Percentiles rank a stretch among this genome's conserved stretches.
These are phyloP conservation scores for Steatornis caripensis DNA, from an alignment of 2,113 vertebrate genomes.

Conservation along the genomic window DNA sequence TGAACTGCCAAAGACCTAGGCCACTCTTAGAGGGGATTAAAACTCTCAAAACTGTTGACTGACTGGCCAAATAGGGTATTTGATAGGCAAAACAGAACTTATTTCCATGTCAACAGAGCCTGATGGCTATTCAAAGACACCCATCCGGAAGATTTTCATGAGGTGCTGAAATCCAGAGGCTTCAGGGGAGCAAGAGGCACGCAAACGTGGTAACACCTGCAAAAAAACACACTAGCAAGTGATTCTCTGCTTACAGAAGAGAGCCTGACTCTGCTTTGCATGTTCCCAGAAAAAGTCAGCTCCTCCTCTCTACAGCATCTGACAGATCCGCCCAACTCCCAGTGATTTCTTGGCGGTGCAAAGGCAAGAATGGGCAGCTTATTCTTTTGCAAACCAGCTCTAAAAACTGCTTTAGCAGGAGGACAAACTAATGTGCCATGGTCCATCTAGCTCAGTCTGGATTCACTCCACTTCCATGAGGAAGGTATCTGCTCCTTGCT, in stretches of 20 bases:
- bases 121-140: slow-evolving; percentile 67
- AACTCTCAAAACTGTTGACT: neutral
- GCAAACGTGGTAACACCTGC: slow-evolving; percentile 47
- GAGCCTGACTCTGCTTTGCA: slow-evolving; percentile 7
- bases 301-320: neutral
- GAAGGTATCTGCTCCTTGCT: neutral
- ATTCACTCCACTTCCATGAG: neutral
- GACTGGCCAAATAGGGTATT: slow-evolving; percentile 60
- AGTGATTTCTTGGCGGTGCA: neutral
- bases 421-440: neutral
- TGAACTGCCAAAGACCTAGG: neutral
- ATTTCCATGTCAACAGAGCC: slow-evolving; percentile 52
- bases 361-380: neutral
- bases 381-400: neutral
- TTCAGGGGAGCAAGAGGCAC: neutral
- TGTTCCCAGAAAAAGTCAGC: neutral
- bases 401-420: neutral
- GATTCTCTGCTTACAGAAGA: neutral
- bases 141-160: slow-evolving; percentile 64
- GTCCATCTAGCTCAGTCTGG: neutral
- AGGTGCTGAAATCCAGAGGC: slow-evolving; percentile 49
- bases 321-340: neutral
- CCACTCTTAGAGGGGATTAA: neutral
- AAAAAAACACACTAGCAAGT: slow-evolving; percentile 7
- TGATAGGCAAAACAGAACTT: slow-evolving; percentile 66